phyloP scores from a whole-genome alignment of 2,113 vertebrate species.

The Pica pica region DNA sequence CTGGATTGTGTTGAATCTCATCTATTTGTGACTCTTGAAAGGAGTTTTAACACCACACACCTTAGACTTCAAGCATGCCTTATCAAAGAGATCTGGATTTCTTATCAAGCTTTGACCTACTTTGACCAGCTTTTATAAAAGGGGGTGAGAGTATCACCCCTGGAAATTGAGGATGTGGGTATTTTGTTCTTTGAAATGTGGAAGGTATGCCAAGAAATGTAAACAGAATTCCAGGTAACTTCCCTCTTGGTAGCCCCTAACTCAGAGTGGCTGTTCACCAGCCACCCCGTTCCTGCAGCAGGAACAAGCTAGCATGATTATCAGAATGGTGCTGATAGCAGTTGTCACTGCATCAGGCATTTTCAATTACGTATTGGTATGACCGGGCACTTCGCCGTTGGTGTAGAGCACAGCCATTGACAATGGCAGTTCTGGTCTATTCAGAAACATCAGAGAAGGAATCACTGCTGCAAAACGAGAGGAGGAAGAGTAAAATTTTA shows the following conservation, averaged over 20 bases:
- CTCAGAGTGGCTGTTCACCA: background rate
- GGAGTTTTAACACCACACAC: background rate
- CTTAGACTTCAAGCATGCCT: background rate
- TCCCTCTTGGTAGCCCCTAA: background rate
- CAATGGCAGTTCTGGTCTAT: background rate
- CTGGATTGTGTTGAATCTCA: background rate
- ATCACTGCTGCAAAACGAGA: background rate
- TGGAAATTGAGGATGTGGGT: background rate
- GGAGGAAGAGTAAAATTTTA: constrained; percentile 22
- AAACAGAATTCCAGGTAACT: background rate
- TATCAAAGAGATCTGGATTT: constrained; percentile 9
- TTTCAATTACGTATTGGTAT: constrained; percentile 23
- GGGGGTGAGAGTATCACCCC: background rate
- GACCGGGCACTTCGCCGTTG: background rate
- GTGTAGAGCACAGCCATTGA: background rate
- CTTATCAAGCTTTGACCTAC: background rate
- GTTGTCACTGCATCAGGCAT: constrained; percentile 34
- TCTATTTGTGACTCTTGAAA: background rate
- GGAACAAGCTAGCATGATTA: background rate
- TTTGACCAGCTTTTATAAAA: background rate
- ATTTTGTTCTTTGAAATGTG: background rate
- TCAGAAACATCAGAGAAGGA: background rate
- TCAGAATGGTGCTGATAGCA: constrained; percentile 6
- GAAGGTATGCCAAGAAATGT: background rate
- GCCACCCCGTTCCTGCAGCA: background rate